Base-by-base conservation (phyloP, 2,888 invertebrate genomes). In the Bibio marci region DNA sequence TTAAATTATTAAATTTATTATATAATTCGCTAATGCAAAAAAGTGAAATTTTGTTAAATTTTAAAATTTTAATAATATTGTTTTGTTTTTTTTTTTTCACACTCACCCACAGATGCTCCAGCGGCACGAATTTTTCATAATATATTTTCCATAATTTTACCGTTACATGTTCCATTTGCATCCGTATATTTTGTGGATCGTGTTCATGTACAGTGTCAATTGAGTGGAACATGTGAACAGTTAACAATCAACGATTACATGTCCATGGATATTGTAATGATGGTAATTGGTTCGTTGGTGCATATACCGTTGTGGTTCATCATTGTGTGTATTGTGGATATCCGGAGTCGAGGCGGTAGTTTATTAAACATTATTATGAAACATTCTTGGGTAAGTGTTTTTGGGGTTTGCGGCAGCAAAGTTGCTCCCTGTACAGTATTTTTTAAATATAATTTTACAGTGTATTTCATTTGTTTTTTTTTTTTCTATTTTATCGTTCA, bases 121-220 rank as follows among this genome's bases (percentile, higher is more conserved):
- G 71, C 73, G 33, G 78, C 80, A 3, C 71, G 75, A 49, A 66
- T 71, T 35, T 63, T 83, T 6, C 86, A 87, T 55, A 62, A 73
- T 26, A 62, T 80, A 31, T 81, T 83, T 53, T 76, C 78, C 44
- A 62, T 82, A 37, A 50, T 80, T 40, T 76, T 82, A 53, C 79
- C 83, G 25, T 76, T 82, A 69, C 87, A 87, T 57, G 71, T 80
- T 47, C 81, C 86, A 2, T 83, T 80, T 55, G 85, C 85, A 11
- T 76, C 80, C 35, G 70, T 87, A 36, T 85, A 85, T 54, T 85
- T 78, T 55, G 77, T 85, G 35, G 79, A 80, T 55, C 72, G 80
- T 49, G 80, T 85, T 28, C 76, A 79, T 51, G 52, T 78, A 14
- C 72, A 75, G 54, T 80, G 80, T 53, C 73, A 74, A 40, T 66